A percentile compares a stretch with the other conserved stretches of the same genome.
Conservation (phyloP, 2,113 vertebrate genomes). For the Noctilio leporinus region DNA sequence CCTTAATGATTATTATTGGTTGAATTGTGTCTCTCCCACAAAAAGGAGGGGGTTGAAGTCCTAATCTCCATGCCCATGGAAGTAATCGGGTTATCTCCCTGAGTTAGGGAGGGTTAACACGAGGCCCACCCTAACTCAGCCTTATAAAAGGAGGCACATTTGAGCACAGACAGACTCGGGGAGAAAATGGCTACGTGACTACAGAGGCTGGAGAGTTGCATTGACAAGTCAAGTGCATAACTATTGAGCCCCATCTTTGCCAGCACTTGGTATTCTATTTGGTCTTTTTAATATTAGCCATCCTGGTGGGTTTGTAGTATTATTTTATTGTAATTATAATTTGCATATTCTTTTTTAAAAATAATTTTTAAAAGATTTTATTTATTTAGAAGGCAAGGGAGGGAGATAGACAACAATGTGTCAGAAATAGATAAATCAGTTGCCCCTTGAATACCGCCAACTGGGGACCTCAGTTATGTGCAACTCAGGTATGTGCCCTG, state of each 20-base stretch:
- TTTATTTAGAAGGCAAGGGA: no score
- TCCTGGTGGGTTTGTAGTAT: not conserved
- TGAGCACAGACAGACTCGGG: not conserved
- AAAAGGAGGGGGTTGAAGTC: not conserved
- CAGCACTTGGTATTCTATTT: not conserved
- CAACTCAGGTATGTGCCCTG: no score
- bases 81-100: not conserved
- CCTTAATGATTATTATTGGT: not conserved
- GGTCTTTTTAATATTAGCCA: not conserved
- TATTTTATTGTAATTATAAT: not conserved
- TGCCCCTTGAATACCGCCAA: no score
- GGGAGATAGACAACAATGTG: no score
- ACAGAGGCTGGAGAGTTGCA: not conserved
- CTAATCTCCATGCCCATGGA: not conserved
- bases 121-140: not conserved
- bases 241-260: not conserved
- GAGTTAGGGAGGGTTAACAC: not conserved
- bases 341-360: not conserved
- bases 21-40: not conserved
- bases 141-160: not conserved
- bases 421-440: no score
- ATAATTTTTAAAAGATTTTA: no score
- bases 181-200: not conserved
- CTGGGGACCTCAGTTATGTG: no score
- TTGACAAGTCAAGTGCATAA: not conserved